Evolutionary conservation across 2,888 invertebrate genomes (phyloP).

Genomic region (Salpingus planirostris): DNA sequence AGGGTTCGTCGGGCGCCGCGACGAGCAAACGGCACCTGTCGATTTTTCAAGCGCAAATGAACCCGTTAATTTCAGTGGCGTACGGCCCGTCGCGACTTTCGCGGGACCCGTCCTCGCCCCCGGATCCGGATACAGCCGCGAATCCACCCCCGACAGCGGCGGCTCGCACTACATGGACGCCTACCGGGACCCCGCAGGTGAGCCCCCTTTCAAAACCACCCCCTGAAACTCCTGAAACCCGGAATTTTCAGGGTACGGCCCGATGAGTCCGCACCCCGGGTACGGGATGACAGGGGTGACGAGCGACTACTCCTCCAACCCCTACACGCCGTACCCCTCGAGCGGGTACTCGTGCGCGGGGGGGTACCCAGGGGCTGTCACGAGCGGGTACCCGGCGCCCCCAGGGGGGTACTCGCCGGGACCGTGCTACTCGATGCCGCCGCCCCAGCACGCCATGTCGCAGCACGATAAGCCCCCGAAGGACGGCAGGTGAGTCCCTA

Average conservation of each 20-base stretch:
- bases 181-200: slow-evolving; percentile 78
- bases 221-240: no score
- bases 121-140: slow-evolving; percentile 70
- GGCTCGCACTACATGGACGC: slow-evolving; percentile 84
- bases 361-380: slow-evolving; percentile 46
- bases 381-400: slow-evolving; percentile 54
- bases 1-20: slow-evolving; percentile 48
- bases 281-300: slow-evolving; percentile 69
- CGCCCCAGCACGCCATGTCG: slow-evolving; percentile 63
- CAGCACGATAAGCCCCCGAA: slow-evolving; percentile 63
- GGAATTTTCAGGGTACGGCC: slow-evolving; percentile 81
- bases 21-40: slow-evolving; percentile 62
- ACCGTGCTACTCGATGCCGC: slow-evolving; percentile 82
- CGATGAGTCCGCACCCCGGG: slow-evolving; percentile 77
- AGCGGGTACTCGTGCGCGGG: slow-evolving; percentile 38
- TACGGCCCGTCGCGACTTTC: slow-evolving; percentile 45
- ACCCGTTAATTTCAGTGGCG: slow-evolving; percentile 54
- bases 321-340: slow-evolving; percentile 58
- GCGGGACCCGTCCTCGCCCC: slow-evolving; percentile 37
- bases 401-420: slow-evolving; percentile 47
- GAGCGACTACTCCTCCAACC: slow-evolving; percentile 71
- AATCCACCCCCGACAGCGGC: slow-evolving; percentile 83
- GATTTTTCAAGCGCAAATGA: slow-evolving; percentile 61
- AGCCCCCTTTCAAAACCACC: slow-evolving; percentile 30
- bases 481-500: slow-evolving; percentile 61